Base-by-base conservation (phyloP, 2,113 vertebrate genomes). In the Macroglossus sobrinus region DNA sequence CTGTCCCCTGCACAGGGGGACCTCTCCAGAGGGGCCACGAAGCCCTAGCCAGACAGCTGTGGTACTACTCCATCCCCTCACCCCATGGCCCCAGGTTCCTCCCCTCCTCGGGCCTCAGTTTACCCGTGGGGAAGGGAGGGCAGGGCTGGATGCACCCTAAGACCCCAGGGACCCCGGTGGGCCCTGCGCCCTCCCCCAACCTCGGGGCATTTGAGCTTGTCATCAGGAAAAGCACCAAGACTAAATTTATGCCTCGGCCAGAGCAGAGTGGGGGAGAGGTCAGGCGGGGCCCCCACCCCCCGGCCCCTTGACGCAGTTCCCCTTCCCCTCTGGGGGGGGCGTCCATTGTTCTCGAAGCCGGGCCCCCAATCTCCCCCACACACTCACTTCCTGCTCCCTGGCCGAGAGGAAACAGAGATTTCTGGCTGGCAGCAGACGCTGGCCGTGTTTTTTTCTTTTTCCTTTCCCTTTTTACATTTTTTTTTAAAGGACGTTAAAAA, bases 311-410 rank as follows among this genome's bases (percentile, higher is more conserved):
- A 99, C 99, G 99, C 99, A 99, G 98, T 98, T 99, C 99, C 99
- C 97, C 97, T 99, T 99, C 99, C 99, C 97, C 92, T 98, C 97
- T 79, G 96, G 98, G 98, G 98, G 99, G 98, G 98, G 98, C 98
- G n/a, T 98, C 98, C 97, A 99, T 99, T 99, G 99, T 99, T 99
- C 98, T 98, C n/a, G 11, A 95, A 96, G 98, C 98, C 98, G 53
- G 95, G 95, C 96, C 96, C 98, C 97, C 98, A 99, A 99, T 99
- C 99, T 98, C 93, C 92, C 91, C 98, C 78, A 97, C 64, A 95
- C 99, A 99, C 98, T 98, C 98, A 98, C 99, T 99, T 99, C 99
- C 99, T 99, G 98, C 98, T 99, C 99, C 99, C 99, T 99, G 98
- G 94, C 95, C 0, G 13, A 98, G 97, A 99, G 99, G 99, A 99